A percentile compares a stretch with the other conserved stretches of the same genome.
phyloP scores from a whole-genome alignment of 2,888 invertebrate species.

The Perdita meconis region DNA sequence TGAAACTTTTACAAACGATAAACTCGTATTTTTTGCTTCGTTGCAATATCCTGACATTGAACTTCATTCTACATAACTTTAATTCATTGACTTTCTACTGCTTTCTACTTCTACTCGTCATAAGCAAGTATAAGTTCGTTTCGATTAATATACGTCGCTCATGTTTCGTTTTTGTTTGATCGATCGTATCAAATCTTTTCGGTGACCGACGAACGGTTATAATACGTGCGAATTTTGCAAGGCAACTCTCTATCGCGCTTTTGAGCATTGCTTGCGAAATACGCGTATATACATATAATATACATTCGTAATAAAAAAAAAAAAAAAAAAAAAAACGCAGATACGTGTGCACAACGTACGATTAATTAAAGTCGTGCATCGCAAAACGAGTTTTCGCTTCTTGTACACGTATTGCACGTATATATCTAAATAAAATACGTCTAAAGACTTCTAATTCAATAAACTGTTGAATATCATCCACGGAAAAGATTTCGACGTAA shows the following conservation, averaged over 20 bases:
- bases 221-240: background rate
- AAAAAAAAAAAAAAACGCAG: too few species aligned
- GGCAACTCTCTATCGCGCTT: background rate
- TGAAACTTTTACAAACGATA: background rate
- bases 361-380: background rate
- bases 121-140: too few species aligned
- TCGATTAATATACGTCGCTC: too few species aligned
- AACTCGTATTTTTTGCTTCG: background rate
- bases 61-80: background rate
- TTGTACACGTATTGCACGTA: background rate
- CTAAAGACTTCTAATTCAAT: background rate
- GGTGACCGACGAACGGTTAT: background rate
- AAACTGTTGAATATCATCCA: slow-evolving; percentile 11
- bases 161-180: background rate
- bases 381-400: background rate
- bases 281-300: background rate
- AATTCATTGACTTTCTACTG: background rate
- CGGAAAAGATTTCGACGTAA: background rate
- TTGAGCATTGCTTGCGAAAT: background rate
- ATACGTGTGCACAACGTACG: too few species aligned
- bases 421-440: too few species aligned
- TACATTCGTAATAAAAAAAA: background rate
- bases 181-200: background rate
- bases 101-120: background rate
- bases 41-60: background rate